Evolutionary conservation across 2,888 invertebrate genomes (phyloP), one percentile per base, ranked within the genome.

Genomic region (Chrysolina americana): DNA sequence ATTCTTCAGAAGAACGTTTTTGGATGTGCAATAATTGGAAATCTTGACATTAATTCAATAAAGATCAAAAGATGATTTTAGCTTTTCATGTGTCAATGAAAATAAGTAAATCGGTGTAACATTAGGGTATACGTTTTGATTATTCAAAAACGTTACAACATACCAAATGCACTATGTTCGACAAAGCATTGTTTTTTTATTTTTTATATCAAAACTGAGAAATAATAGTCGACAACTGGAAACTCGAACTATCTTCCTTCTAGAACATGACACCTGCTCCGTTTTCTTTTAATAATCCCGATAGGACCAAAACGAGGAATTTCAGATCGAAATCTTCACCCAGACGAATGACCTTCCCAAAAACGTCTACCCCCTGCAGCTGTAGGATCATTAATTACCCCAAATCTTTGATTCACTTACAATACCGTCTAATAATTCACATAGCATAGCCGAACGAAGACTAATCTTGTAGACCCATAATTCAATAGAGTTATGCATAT

Each of bases 401-500:
- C 70, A 48, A 75, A 66, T 70, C 70, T 74, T 50, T 41, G 65
- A 71, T 72, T 72, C 53, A 70, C 50, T 71, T 66, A 66, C 75
- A 72, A 72, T 75, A 75, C 65, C 70, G 65, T 70, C 66, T 50
- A 41, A 72, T 72, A 53, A 23, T 53, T 53, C 44, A 68, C 59
- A 13, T 50, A 13, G 48, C 47, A 17, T 50, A 13, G 50, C 47
- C 63, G 63, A 59, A 53, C 65, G 63, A 59, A 53, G 69, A 73
- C 72, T 73, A 73, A 73, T 78, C 73, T 75, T 69, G 70, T 48
- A 66, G 65, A 65, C 62, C 65, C 65, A 70, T 76, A 78, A 76
- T 76, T 78, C 70, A 76, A 76, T 78, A 73, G 69, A 64, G 74
- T 72, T 72, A 75, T 76, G 74, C 74, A 72, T 66, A 48, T 68